Percentiles rank a stretch among this genome's conserved stretches.
These are phyloP conservation scores for Petrocephalus schoutedeni DNA, from an alignment of 2,797 vertebrate genomes.

Conservation along the genomic window DNA sequence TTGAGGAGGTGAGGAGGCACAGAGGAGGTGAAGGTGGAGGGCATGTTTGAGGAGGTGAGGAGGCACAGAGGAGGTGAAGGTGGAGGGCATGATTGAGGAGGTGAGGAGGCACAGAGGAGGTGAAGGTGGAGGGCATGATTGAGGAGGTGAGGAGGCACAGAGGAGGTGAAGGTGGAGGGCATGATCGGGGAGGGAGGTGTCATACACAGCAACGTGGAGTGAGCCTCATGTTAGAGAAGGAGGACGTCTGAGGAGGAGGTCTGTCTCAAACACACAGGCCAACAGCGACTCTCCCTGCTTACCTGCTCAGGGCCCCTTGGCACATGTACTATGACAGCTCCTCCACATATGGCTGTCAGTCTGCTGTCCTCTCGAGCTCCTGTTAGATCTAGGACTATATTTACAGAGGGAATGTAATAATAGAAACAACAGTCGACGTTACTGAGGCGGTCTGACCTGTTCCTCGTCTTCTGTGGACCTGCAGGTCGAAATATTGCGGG, in stretches of 20 bases:
- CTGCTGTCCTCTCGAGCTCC: background rate
- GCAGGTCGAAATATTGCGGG: conserved; percentile 80
- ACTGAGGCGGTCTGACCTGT: background rate
- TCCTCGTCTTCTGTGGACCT: conserved; percentile 21
- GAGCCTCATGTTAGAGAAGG: background rate
- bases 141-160: conserved; percentile 75
- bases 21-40: conserved; percentile 73
- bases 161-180: no score
- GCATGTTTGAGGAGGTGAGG: conserved; percentile 95
- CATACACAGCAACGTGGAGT: background rate
- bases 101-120: conserved; percentile 52
- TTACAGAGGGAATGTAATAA: background rate
- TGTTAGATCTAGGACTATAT: background rate
- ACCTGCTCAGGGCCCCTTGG: background rate
- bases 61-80: conserved; percentile 54
- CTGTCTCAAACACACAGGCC: background rate
- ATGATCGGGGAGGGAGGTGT: background rate
- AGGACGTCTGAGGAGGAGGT: background rate
- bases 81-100: conserved; percentile 77
- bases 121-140: conserved; percentile 35
- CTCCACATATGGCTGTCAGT: background rate
- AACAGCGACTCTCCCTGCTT: background rate
- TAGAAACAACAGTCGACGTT: background rate
- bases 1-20: conserved; percentile 80
- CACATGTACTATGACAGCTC: background rate